phyloP scores from a whole-genome alignment of 2,888 invertebrate species.

The Galerucella pusilla region DNA sequence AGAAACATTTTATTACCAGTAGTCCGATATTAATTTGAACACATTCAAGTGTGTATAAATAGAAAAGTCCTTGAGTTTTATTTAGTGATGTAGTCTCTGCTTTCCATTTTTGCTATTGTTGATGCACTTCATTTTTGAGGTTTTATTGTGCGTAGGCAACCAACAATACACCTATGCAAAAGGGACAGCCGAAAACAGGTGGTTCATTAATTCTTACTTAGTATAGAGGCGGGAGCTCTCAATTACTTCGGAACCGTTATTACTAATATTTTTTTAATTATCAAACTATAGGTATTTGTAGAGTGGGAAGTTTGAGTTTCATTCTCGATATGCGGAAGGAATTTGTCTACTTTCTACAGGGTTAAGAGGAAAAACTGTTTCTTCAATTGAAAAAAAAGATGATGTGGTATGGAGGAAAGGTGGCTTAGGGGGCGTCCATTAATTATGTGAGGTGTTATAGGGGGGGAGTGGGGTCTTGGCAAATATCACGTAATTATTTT shows the following conservation, averaged over 20 bases:
- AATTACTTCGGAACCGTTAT: background rate
- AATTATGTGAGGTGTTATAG: too few species aligned
- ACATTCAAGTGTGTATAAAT: constrained; percentile 47
- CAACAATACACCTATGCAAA: constrained; percentile 19
- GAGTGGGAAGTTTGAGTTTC: too few species aligned
- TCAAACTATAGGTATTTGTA: background rate
- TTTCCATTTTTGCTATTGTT: constrained; percentile 19
- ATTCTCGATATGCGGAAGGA: too few species aligned
- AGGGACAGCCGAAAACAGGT: constrained; percentile 36
- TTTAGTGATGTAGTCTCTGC: constrained; percentile 32
- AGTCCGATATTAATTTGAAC: constrained; percentile 29
- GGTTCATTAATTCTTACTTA: constrained; percentile 18
- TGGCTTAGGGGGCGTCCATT: too few species aligned
- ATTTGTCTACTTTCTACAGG: too few species aligned
- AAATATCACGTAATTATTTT: too few species aligned
- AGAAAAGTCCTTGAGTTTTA: constrained; percentile 53
- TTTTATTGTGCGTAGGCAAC: constrained; percentile 32
- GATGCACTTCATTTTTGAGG: constrained; percentile 20
- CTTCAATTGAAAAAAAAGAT: too few species aligned
- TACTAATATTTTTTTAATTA: background rate
- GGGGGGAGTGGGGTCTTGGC: too few species aligned
- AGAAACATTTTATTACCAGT: constrained; percentile 35
- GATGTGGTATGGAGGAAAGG: too few species aligned
- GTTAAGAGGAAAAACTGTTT: too few species aligned
- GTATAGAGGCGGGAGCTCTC: constrained; percentile 1